These are phyloP conservation scores for Miltochrista miniata DNA, from an alignment of 2,888 invertebrate species.

Conservation along the genomic window DNA sequence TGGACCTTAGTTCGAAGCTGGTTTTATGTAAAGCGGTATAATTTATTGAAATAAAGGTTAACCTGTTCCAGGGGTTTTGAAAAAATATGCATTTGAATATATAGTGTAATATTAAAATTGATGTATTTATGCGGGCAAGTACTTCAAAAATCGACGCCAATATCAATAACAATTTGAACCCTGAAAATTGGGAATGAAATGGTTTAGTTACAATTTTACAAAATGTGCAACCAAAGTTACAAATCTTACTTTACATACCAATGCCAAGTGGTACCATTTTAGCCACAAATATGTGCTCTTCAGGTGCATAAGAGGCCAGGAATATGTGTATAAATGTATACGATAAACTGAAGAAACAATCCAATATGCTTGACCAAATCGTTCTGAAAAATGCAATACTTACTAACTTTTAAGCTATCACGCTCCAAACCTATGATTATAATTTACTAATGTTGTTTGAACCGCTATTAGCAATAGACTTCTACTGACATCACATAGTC, in stretches of 20 bases:
- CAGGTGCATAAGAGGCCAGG: constrained; percentile 50
- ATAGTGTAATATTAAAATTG: constrained; percentile 38
- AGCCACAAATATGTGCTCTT: constrained; percentile 51
- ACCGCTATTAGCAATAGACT: too few relatives aligned
- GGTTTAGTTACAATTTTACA: background rate
- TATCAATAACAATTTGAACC: constrained; percentile 38
- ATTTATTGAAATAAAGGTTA: too few relatives aligned
- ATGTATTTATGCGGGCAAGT: constrained; percentile 22
- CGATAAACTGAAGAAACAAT: constrained; percentile 43
- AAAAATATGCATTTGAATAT: constrained; percentile 34
- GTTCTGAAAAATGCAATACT: constrained; percentile 30
- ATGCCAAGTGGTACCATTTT: constrained; percentile 56
- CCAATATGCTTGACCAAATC: constrained; percentile 43
- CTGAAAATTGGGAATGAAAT: constrained; percentile 28
- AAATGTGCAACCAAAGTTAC: too few relatives aligned
- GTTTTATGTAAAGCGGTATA: too few relatives aligned
- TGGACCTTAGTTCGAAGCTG: too few relatives aligned
- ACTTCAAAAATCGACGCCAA: constrained; percentile 36
- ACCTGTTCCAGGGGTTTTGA: constrained; percentile 57
- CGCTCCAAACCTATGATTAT: too few relatives aligned
- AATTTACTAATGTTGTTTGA: too few relatives aligned
- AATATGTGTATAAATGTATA: constrained; percentile 51
- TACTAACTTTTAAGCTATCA: background rate
- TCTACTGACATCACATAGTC: too few relatives aligned
- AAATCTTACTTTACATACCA: too few relatives aligned